These are phyloP conservation scores for Callithrix jacchus DNA, from an alignment of 2,113 vertebrate genomes.

Conservation along the genomic window DNA sequence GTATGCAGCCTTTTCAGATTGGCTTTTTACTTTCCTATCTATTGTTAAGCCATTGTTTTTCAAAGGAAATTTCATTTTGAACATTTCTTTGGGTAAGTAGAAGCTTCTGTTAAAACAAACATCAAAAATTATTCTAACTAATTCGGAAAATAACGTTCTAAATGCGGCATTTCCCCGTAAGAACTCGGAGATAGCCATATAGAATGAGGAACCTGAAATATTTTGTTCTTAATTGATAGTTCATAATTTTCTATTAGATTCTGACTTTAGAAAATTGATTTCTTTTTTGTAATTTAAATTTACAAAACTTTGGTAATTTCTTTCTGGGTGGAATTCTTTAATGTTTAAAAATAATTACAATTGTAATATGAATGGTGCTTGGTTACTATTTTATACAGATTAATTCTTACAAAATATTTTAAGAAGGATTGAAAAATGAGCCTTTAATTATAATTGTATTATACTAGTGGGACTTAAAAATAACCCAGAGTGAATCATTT, in stretches of 20 bases:
- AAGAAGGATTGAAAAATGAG: neutral
- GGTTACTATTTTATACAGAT: neutral
- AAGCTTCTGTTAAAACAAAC: slow-evolving; percentile 56
- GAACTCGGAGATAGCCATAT: neutral
- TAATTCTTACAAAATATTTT: slow-evolving; percentile 47
- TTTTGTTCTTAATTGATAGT: neutral
- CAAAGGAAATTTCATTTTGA: slow-evolving; percentile 64
- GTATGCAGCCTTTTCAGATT: neutral
- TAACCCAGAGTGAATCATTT: slow-evolving; percentile 4
- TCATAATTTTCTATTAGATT: slow-evolving; percentile 16
- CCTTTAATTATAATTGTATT: slow-evolving; percentile 34
- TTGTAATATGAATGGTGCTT: neutral
- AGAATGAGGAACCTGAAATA: neutral
- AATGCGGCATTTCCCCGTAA: neutral
- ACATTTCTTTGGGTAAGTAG: neutral
- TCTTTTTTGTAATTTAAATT: slow-evolving; percentile 29
- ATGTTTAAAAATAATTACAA: slow-evolving; percentile 1
- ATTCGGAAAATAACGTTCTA: neutral
- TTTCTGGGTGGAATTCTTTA: neutral
- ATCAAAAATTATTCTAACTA: slow-evolving; percentile 51
- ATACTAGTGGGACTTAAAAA: slow-evolving; percentile 31
- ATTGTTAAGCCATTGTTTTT: slow-evolving; percentile 57
- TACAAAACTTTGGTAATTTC: slow-evolving; percentile 7
- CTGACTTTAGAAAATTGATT: neutral
- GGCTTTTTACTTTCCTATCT: neutral